Evolutionary conservation across 2,888 invertebrate genomes (phyloP).

Genomic region (Rapana venosa): DNA sequence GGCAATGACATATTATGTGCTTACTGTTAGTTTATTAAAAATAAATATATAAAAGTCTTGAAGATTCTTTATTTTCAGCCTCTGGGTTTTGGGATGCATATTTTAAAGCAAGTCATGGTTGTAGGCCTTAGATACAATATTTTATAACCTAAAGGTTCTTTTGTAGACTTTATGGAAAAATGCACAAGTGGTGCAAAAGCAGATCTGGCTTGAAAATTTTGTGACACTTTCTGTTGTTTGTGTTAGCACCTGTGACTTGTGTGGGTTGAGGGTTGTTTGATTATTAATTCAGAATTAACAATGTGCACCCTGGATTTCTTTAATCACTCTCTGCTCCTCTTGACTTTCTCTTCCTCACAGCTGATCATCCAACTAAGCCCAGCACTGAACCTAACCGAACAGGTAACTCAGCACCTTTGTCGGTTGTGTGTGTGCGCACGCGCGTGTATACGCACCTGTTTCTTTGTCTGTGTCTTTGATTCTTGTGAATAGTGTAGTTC

Average conservation of each 20-base stretch:
- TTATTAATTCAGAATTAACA: not conserved
- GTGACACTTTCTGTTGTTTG: not conserved
- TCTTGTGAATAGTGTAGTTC: not conserved
- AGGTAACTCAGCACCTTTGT: conserved; percentile 9
- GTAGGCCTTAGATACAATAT: too few species aligned
- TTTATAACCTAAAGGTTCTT: too few species aligned
- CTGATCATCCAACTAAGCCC: not conserved
- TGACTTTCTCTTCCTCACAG: conserved; percentile 12
- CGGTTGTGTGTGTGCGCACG: not conserved
- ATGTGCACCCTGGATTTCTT: conserved; percentile 14
- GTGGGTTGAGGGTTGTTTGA: not conserved
- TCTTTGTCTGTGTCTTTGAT: not conserved
- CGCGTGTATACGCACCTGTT: not conserved
- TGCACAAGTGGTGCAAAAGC: not conserved
- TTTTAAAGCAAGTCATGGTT: too few species aligned
- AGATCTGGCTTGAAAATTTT: not conserved
- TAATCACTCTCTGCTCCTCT: too few species aligned
- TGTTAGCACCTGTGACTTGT: too few species aligned
- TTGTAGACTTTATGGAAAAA: too few species aligned
- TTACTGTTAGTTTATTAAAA: too few species aligned
- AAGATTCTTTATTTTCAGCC: too few species aligned
- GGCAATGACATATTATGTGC: too few species aligned
- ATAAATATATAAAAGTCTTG: too few species aligned
- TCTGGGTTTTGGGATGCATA: too few species aligned
- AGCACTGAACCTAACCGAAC: conserved; percentile 30